A percentile compares a stretch with the other conserved stretches of the same genome.
Conservation (phyloP, 1,140 invertebrate species). For the Portunus trituberculatus region DNA sequence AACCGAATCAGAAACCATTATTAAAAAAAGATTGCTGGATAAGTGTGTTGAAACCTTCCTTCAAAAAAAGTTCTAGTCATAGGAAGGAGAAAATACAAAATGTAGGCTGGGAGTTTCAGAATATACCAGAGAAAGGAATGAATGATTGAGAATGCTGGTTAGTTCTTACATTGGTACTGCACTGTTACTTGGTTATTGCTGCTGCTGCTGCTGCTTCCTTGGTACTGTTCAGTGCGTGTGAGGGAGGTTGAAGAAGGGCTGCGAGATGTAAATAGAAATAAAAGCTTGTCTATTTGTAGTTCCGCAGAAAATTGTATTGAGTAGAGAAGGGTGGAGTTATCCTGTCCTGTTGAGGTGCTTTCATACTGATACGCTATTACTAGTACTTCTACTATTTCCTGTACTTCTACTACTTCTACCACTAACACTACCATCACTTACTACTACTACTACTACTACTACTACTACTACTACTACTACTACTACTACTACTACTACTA, state of each 20-base stretch:
- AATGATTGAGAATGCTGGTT: not conserved
- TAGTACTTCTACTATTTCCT: not conserved
- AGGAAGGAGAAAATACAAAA: not conserved
- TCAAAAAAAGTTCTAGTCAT: not conserved
- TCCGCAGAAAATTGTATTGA: too few species aligned
- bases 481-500: not conserved
- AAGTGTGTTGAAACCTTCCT: not conserved
- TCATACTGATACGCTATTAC: not conserved
- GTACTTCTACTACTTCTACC: not conserved
- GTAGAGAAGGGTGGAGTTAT: too few species aligned
- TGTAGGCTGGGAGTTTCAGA: not conserved
- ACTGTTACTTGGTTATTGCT: too few species aligned
- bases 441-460: constrained; percentile 5
- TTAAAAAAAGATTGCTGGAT: not conserved
- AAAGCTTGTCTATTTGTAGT: too few species aligned
- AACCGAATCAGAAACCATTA: not conserved
- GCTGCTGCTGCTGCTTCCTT: too few species aligned
- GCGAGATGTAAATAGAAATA: too few species aligned
- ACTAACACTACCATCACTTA: not conserved
- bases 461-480: not conserved
- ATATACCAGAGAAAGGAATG: not conserved
- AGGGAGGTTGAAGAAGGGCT: too few species aligned
- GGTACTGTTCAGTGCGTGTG: too few species aligned
- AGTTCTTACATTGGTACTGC: too few species aligned
- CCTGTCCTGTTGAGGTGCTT: too few species aligned